Evolutionary conservation across 2,113 vertebrate genomes (phyloP).

Genomic region (Tor tambroides): DNA sequence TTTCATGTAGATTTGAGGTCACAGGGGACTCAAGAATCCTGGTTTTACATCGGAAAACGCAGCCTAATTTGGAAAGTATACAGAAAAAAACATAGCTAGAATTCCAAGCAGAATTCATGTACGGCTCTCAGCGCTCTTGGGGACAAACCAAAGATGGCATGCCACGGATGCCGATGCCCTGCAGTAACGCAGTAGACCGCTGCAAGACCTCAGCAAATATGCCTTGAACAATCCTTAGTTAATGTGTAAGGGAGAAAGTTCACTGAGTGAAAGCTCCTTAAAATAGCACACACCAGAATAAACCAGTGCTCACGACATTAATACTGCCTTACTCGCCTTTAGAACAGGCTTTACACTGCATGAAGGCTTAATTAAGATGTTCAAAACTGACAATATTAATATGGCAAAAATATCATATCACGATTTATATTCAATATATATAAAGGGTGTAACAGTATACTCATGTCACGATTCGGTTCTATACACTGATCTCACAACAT

Average conservation of each 20-base stretch:
- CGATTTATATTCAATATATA: too few relatives aligned
- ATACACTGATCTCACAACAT: too few relatives aligned
- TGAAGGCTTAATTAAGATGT: neutral
- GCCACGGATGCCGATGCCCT: conserved; percentile 68
- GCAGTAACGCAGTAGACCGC: conserved; percentile 51
- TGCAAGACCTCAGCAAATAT: neutral
- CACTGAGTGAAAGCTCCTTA: neutral
- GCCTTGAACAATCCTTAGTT: neutral
- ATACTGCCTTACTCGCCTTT: neutral
- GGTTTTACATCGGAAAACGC: conserved; percentile 80
- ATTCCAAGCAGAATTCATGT: conserved; percentile 80
- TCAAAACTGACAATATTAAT: neutral
- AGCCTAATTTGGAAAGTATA: conserved; percentile 96
- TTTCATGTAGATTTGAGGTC: conserved; percentile 73
- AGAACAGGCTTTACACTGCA: neutral
- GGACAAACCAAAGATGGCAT: conserved; percentile 66
- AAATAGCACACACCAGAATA: neutral
- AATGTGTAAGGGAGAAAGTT: neutral
- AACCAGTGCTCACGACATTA: neutral
- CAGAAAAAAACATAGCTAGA: conserved; percentile 81
- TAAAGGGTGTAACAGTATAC: too few relatives aligned
- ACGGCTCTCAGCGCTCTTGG: conserved; percentile 73
- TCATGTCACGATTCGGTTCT: too few relatives aligned
- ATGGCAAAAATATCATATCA: neutral
- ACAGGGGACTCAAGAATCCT: conserved; percentile 75